Evolutionary conservation across 2,888 invertebrate species (phyloP), one percentile per base, ranked within the genome.

Genomic region (Drosophila maculinotata): DNA sequence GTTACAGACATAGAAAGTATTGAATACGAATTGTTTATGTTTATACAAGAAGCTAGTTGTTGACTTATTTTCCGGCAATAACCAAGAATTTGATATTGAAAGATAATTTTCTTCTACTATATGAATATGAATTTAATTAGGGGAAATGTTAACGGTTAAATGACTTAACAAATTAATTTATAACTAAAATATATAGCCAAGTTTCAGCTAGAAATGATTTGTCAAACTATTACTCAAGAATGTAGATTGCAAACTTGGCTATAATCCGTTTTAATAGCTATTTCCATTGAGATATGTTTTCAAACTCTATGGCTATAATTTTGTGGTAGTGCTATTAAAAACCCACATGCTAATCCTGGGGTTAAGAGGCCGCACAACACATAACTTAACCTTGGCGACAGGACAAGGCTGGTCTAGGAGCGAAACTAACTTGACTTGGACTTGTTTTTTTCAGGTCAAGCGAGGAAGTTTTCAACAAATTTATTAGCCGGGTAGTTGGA

Each of bases 11-110:
- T 30, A 28, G 20, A 39, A 35, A 49, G 44, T 39, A 49, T 47
- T 33, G 6, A 56, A 39, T 36, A 3, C 1, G 48, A 48, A 38
- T 66, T 67, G 31, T 44, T 44, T 25, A 25, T 47, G 28, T 33
- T 31, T 25, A 28, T n/a, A 12, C 39, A 36, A 26, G 14, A 25
- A 25, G 28, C 10, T 2, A 10, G 20, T 8, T 64, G 35, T 30
- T 28, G 41, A 28, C 1, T 7, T n/a, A 41, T 26, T 12, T 2
- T 15, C 25, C 7, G 12, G 6, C 9, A 35, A 45, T 30, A 38
- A 30, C 26, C 17, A 10, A 25, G 28, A 12, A 3, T 2, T 9
- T 8, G 8, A 1, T 4, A 14, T 14, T 14, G 3, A 15, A 47
- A 8, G 10, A 33, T 17, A 26, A 26, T 33, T 41, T 17, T 23